Conservation (phyloP, 2,113 vertebrate genomes). For the Melierax canorus region DNA sequence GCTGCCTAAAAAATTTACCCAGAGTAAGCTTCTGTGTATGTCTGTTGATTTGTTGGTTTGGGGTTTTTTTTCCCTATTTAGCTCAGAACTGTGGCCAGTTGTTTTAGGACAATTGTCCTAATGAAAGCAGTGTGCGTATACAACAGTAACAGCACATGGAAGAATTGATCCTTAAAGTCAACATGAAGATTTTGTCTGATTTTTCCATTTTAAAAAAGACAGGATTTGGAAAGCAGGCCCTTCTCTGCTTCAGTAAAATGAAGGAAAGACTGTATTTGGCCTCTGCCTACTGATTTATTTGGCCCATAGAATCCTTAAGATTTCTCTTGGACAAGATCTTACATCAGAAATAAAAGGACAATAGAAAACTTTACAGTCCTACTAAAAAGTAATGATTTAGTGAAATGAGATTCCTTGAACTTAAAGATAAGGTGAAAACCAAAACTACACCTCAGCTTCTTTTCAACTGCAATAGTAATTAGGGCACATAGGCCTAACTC, state of each 20-base stretch:
- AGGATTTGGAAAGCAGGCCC: background rate
- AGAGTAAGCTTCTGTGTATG: background rate
- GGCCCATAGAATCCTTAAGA: background rate
- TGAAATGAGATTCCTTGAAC: slow-evolving; percentile 34
- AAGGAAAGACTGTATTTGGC: background rate
- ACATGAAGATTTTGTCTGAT: background rate
- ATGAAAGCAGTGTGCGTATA: background rate
- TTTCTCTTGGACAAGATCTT: background rate
- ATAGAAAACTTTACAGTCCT: background rate
- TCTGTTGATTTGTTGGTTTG: background rate
- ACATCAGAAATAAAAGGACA: background rate
- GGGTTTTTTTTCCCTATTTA: background rate
- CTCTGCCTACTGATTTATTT: background rate
- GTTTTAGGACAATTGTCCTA: background rate
- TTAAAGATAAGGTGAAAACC: slow-evolving; percentile 37
- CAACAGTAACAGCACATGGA: background rate
- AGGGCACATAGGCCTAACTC: background rate
- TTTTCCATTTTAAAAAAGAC: background rate
- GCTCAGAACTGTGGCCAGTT: background rate
- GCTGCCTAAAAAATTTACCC: background rate
- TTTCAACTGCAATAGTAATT: background rate
- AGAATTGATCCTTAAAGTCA: background rate
- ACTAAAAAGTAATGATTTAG: background rate
- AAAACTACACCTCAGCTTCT: slow-evolving; percentile 3
- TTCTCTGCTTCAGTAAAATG: background rate